These are phyloP conservation scores for Chionomys nivalis DNA, from an alignment of 2,113 vertebrate species.

Conservation along the genomic window DNA sequence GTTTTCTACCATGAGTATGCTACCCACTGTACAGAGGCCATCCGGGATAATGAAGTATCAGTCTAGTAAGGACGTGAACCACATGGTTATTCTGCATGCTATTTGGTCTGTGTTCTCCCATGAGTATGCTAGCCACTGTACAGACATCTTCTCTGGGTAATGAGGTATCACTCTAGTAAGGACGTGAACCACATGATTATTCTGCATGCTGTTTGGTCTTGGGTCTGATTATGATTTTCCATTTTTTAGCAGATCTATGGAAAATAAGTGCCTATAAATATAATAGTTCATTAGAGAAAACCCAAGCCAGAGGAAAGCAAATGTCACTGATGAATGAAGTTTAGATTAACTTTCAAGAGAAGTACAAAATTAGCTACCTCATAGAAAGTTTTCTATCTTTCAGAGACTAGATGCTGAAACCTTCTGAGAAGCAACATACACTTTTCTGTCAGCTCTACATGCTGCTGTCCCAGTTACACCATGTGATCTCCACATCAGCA, in stretches of 20 bases:
- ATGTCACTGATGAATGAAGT: constrained; percentile 32
- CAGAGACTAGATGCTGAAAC: background rate
- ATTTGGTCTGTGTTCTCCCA: constrained; percentile 48
- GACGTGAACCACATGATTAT: constrained; percentile 24
- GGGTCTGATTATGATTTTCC: constrained; percentile 50
- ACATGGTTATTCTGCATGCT: constrained; percentile 50
- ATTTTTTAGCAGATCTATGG: constrained; percentile 61
- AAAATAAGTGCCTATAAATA: constrained; percentile 67
- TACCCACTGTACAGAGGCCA: constrained; percentile 32
- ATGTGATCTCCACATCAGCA: background rate
- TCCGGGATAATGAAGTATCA: constrained; percentile 68
- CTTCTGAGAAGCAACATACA: background rate
- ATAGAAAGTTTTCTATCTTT: constrained; percentile 19
- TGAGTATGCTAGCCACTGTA: background rate
- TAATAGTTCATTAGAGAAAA: constrained; percentile 50
- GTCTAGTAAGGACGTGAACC: constrained; percentile 12
- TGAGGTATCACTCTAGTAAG: constrained; percentile 43
- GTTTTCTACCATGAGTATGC: constrained; percentile 40
- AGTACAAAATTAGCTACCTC: background rate
- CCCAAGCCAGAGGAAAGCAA: constrained; percentile 24
- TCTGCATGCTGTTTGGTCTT: constrained; percentile 50
- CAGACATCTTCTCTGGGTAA: constrained; percentile 37
- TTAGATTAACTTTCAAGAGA: constrained; percentile 49
- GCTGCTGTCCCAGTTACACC: background rate
- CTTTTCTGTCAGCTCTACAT: background rate